Conservation (phyloP, 2,113 vertebrate species). For the Onychorhynchus coronatus region DNA sequence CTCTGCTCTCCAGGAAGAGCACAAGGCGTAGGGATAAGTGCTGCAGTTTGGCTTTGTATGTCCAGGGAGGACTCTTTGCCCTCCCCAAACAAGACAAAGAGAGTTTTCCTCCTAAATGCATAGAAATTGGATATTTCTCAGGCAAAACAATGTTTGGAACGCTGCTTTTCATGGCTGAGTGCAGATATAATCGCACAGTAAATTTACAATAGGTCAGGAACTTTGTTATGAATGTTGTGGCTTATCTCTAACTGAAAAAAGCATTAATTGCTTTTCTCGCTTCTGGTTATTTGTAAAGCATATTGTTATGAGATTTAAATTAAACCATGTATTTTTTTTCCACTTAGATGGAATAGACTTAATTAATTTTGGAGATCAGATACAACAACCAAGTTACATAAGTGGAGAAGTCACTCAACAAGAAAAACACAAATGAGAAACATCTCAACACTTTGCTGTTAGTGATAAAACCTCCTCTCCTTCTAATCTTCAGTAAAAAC, state of each 20-base stretch:
- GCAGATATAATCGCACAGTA: neutral
- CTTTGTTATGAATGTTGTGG: neutral
- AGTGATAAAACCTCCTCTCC: neutral
- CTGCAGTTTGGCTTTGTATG: neutral
- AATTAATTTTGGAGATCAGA: neutral
- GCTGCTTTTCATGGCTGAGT: neutral
- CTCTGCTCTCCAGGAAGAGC: neutral
- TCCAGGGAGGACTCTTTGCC: neutral
- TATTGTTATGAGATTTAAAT: neutral
- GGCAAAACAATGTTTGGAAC: neutral
- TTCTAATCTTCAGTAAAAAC: neutral
- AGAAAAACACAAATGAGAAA: neutral
- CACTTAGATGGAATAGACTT: neutral
- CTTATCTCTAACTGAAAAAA: neutral
- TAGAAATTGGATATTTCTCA: neutral
- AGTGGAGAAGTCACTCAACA: neutral
- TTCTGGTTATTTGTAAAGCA: neutral
- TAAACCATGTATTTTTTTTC: neutral
- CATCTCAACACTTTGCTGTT: neutral
- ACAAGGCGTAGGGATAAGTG: rapidly evolving
- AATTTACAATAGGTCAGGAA: neutral
- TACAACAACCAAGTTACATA: neutral
- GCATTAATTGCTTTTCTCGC: neutral
- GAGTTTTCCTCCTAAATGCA: neutral
- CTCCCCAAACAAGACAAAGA: neutral